Base-by-base conservation (phyloP, 2,888 invertebrate species). In the Cerceris ruficornis region DNA sequence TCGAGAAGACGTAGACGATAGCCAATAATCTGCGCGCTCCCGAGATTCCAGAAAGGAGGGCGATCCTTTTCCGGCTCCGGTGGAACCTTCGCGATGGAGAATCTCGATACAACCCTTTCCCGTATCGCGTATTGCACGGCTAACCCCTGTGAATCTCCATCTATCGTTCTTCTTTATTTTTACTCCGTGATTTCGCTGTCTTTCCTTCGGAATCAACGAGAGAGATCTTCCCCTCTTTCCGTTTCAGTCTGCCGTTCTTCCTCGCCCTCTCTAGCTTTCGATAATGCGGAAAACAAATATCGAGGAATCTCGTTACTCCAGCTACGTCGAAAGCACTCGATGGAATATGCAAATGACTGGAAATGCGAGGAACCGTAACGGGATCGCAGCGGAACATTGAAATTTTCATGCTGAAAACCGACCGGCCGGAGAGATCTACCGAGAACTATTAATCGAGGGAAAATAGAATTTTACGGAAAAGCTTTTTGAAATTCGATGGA, bases 261-360 rank as follows among this genome's bases (percentile, higher is more conserved):
- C 42, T 39, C n/a, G 50, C 6, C 2, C 6, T 13, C 11, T 41
- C 42, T 52, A 28, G 41, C 67, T 28, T n/a, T 11, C 9, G 57
- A 60, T 54, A 67, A 62, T 28, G 57, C 62, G 8, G 6, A 4
- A 15, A 43, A 58, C 42, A 70, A 70, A 46, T 46, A 42, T 50
- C 57, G 59, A 13, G 62, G 62, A 41, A 52, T n/a, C 42, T 52
- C 55, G n/a, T n/a, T 71, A 13, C 49, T 49, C 17, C 42, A n/a
- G 28, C 13, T 9, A 9, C 2, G 9, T 61, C 43, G 17, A 9
- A 9, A 50, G 61, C 46, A 52, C 17, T 49, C 49, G 54, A 68
- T 76, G 17, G 70, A 77, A 77, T 77, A 77, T 77, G 77, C 67
- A 71, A 76, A 77, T 65, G 64, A n/a, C 15, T 8, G 65, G 50